Base-by-base conservation (phyloP, 1,140 invertebrate species). In the Sitodiplosis mosellana region DNA sequence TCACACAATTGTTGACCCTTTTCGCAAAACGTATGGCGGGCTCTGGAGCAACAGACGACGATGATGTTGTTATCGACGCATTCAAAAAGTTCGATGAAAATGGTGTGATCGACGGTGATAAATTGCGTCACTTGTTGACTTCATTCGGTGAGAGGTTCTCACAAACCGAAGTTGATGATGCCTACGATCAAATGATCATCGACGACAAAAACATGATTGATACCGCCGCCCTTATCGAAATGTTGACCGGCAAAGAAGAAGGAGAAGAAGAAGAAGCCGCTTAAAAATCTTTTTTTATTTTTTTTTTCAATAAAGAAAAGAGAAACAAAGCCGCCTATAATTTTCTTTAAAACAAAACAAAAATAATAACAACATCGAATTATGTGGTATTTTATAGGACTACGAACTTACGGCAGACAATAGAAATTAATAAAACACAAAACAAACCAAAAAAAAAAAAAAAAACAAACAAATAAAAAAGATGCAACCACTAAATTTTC, bases 141-240 rank as follows among this genome's bases (percentile, higher is more conserved):
- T 92, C 88, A 67, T 96, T 85, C 78, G 92, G 93, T 56, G 92
- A 98, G 64, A 96, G 94, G 73, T 96, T 96, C 76, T 77, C 78
- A 57, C 73, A 78, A 58, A 81, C 88, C 61, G 92, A 98, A 69
- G 82, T 91, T 57, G 85, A 92, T 66, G 88, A 94, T 61, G 88
- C 89, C 40, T 95, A 83, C 69, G 91, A 94, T 67, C 86, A 92
- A 67, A 88, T 94, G 74, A 87, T 87, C 22, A 87, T 96, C 59
- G 87, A 93, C 66, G 85, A 86, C 63, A 84, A 85, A 57, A 87
- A 89, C 61, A 81, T 81, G 69, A 90, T 97, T 60, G 89, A 96
- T 72, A 92, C 90, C 63, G 72, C 70, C 51, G 81, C 81, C 61
- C 81, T 93, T 55, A 87, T 92, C 67, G 72, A 76, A 60, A 82